These are phyloP conservation scores for Spongilla lacustris DNA, from an alignment of 37 sponge, comb jelly and placozoan genomes.

Conservation along the genomic window DNA sequence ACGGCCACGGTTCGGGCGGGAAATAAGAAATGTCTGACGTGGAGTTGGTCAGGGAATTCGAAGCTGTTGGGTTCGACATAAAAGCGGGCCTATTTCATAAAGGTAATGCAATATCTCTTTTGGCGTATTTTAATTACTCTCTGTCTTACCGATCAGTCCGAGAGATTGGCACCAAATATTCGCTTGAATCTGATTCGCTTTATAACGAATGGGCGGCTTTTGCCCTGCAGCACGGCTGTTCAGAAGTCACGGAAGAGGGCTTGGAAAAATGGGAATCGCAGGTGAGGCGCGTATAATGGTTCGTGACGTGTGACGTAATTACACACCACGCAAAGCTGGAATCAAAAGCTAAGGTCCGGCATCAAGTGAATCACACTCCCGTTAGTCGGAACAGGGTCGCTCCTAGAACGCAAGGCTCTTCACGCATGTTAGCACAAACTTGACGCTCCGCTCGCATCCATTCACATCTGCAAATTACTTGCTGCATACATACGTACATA, in stretches of 20 bases:
- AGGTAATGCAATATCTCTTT: neutral
- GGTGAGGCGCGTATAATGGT: neutral
- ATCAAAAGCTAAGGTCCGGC: neutral
- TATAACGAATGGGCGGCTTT: slow-evolving; percentile 46
- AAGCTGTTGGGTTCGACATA: neutral
- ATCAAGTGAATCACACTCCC: neutral
- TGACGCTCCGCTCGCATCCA: neutral
- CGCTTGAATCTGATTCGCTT: slow-evolving; percentile 11
- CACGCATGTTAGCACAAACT: neutral
- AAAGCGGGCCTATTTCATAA: neutral
- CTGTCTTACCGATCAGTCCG: neutral
- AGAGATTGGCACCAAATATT: slow-evolving; percentile 5
- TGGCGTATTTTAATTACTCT: neutral
- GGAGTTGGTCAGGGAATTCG: neutral
- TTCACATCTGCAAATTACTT: too few relatives aligned
- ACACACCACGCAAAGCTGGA: neutral
- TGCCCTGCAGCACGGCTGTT: slow-evolving; percentile 18
- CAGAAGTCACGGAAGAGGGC: slow-evolving; percentile 4
- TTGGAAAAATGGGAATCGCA: slow-evolving; percentile 22
- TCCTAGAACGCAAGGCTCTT: neutral
- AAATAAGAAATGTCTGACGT: neutral
- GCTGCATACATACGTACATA: neutral
- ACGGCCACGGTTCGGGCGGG: neutral
- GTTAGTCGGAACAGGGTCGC: neutral
- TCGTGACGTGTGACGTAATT: neutral